Evolutionary conservation across 2,888 invertebrate species (phyloP), one percentile per base, ranked within the genome.

Genomic region (Abscondita cerata): DNA sequence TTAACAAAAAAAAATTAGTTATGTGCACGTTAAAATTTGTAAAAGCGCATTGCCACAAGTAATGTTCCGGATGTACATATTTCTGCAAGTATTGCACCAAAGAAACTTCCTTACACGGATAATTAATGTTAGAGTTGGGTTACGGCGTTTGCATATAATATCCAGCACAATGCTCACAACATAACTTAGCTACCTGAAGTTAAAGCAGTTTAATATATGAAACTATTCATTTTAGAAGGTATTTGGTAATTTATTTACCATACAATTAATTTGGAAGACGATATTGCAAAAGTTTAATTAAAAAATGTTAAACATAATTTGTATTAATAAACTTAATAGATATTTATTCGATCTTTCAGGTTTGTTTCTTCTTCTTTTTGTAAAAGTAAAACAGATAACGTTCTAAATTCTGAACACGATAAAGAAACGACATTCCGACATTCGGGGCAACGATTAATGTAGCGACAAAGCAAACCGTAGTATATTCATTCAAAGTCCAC

Each of bases 401-500:
- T 38, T 20, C 53, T 48, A 46, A 62, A 62, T 62, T 62, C 58
- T 54, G 56, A 57, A 61, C 62, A 65, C 65, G 70, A 68, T 65
- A 68, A 64, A 64, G 68, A 69, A 70, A 70, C 66, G 70, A 68
- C 62, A 64, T 57, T 54, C 68, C 55, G 67, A 71, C 70, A 69
- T 70, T 67, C 70, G 70, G 70, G 70, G 66, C n/a, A 64, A 69
- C 66, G 72, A 75, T 75, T 73, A 75, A 74, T 73, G 73, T 72
- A 73, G 71, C 74, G 72, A 73, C 74, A 73, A 73, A 72, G 70
- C 71, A 68, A 25, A 70, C 67, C 65, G 72, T 73, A 73, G 73
- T 75, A 73, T 73, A 74, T 74, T 74, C 74, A 74, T 74, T 74
- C 74, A 68, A 69, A 62, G 62, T 73, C 69, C 69, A 62, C 65